Conservation (phyloP, 2,797 vertebrate genomes). For the Rhinichthys osculus region DNA sequence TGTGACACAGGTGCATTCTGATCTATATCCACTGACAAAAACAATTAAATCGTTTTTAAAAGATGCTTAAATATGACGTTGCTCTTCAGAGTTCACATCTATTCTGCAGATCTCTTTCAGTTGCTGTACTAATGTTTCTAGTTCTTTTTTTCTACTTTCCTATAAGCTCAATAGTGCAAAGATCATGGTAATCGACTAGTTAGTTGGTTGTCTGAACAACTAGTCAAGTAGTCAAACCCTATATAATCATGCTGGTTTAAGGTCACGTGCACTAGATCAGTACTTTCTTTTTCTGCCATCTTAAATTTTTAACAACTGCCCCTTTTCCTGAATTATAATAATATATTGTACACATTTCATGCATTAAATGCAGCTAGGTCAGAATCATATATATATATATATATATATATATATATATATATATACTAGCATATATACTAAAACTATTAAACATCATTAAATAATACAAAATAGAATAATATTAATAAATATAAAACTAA, state of each 20-base stretch:
- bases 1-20: constrained; percentile 51
- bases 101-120: background rate
- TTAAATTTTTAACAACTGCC: background rate
- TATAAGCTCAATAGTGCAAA: background rate
- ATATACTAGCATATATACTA: no score
- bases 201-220: background rate
- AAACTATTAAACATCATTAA: no score
- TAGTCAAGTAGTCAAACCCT: background rate
- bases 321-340: background rate
- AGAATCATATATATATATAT: background rate
- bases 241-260: background rate
- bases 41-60: background rate
- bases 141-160: background rate
- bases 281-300: background rate
- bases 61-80: background rate
- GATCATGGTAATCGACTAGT: background rate
- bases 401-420: no score
- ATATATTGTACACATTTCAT: background rate
- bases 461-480: no score
- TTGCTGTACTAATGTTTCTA: background rate
- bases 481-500: background rate
- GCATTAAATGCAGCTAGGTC: background rate
- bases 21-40: constrained; percentile 36
- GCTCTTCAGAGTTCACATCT: background rate
- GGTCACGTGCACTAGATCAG: background rate